These are phyloP conservation scores for Drosophila glabriapex DNA, from an alignment of 2,888 invertebrate species.

Conservation along the genomic window DNA sequence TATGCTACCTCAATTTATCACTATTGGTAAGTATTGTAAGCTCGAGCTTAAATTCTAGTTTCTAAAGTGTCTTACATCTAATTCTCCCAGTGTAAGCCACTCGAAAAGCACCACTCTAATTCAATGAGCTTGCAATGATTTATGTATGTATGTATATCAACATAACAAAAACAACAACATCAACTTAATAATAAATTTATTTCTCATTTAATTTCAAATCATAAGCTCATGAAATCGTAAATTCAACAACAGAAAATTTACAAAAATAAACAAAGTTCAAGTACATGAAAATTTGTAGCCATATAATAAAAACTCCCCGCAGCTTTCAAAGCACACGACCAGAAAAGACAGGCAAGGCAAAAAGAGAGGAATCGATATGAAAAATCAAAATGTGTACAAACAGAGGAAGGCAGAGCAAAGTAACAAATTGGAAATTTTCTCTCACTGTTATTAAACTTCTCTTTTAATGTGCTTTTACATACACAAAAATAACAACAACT, in stretches of 20 bases:
- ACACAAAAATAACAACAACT: neutral
- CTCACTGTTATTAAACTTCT: constrained; percentile 18
- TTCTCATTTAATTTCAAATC: constrained; percentile 68
- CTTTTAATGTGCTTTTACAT: constrained; percentile 3
- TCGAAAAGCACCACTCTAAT: constrained; percentile 38
- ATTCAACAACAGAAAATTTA: constrained; percentile 47
- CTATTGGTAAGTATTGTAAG: neutral
- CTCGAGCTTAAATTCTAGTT: neutral
- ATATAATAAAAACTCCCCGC: constrained; percentile 40
- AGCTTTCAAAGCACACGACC: constrained; percentile 27
- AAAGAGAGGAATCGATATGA: constrained; percentile 44
- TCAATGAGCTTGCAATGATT: constrained; percentile 73
- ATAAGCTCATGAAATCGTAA: constrained; percentile 68
- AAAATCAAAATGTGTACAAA: constrained; percentile 34
- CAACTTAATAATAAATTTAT: constrained; percentile 39
- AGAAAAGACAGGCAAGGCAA: neutral
- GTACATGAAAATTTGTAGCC: constrained; percentile 50
- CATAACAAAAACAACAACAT: constrained; percentile 18
- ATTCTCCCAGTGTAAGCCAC: constrained; percentile 32
- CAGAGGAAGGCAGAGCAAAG: neutral
- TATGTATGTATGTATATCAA: constrained; percentile 48
- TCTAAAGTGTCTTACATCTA: neutral
- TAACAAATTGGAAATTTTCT: constrained; percentile 14
- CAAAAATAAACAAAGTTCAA: constrained; percentile 58
- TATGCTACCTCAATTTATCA: neutral